These are phyloP conservation scores for Spodoptera picta DNA, from an alignment of 2,888 invertebrate species.

Conservation along the genomic window DNA sequence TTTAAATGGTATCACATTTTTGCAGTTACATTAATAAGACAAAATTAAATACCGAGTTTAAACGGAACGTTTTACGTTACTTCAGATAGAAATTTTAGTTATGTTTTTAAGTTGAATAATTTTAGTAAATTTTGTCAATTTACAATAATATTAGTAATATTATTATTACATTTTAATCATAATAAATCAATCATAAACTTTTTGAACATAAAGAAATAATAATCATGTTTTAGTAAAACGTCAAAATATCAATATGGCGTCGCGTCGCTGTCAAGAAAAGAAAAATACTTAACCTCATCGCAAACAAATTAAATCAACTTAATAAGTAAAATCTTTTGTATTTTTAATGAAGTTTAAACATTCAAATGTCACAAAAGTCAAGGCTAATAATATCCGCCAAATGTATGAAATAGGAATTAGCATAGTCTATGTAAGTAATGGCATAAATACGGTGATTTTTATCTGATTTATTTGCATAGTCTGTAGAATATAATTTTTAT, in stretches of 20 bases:
- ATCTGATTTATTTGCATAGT: constrained; percentile 9
- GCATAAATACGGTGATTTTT: constrained; percentile 16
- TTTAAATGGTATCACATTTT: too few species aligned
- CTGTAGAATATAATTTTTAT: constrained; percentile 10
- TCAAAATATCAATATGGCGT: not conserved
- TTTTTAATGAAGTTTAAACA: constrained; percentile 8
- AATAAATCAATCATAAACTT: too few species aligned
- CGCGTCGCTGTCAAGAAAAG: constrained; percentile 9
- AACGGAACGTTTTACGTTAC: too few species aligned
- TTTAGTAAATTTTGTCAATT: too few species aligned
- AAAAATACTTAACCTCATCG: not conserved
- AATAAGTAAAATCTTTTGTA: constrained; percentile 6
- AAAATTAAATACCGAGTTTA: too few species aligned
- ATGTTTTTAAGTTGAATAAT: too few species aligned
- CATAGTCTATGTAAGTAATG: constrained; percentile 22
- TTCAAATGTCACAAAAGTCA: constrained; percentile 39
- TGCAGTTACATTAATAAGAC: too few species aligned
- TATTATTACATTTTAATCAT: too few species aligned
- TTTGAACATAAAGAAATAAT: too few species aligned
- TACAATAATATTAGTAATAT: too few species aligned
- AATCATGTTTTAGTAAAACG: too few species aligned
- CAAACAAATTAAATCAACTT: not conserved
- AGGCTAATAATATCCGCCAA: constrained; percentile 31
- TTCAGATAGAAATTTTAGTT: too few species aligned
- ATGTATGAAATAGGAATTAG: constrained; percentile 19